Base-by-base conservation (phyloP, 2,113 vertebrate genomes). In the Apteryx mantelli region DNA sequence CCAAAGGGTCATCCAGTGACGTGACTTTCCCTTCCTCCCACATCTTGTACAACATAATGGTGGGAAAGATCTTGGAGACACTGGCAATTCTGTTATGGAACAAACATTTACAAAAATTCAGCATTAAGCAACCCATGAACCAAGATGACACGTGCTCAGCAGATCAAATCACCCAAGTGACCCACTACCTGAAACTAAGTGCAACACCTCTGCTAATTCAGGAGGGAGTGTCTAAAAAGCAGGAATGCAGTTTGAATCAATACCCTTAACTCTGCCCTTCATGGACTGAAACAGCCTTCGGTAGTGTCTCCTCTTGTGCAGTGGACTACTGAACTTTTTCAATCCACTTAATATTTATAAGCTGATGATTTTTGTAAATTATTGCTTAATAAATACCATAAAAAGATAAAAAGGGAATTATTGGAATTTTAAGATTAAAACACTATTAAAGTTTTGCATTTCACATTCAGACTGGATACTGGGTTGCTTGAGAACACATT, bases 31-130 rank as follows among this genome's bases (percentile, higher is more conserved):
- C 99, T 34, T 99, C 98, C 91, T 99, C 99, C 99, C 99, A 99
- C 88, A 99, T 95, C 92, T 98, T 99, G 91, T 99, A 99, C 40
- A 99, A 50, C 99, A 99, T 99, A 44, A 99, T 96, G 1, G 99
- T 98, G 3, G 99, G 99, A 64, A 99, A 99, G 91, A 99, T 98
- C 98, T 99, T 99, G 30, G 99, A 99, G 87, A 99, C 81, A 10
- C 99, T 99, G 63, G 99, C 98, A 53, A 99, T 99, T 93, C 99
- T 99, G 96, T 34, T 11, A 42, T 40, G 46, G 30, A 61, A 42
- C 28, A 88, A 63, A 69, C 2, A 30, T 40, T 70, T 12, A 22
- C 9, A 20, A 17, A 60, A 48, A 75, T 25, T 3, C 20, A 68
- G 53, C 24, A 28, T 60, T 52, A 55, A 36, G 46, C 48, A 77